These are phyloP conservation scores for Chrysogorgia sp. DNA, from an alignment of 92 coral and sea anemone genomes.

Conservation along the genomic window DNA sequence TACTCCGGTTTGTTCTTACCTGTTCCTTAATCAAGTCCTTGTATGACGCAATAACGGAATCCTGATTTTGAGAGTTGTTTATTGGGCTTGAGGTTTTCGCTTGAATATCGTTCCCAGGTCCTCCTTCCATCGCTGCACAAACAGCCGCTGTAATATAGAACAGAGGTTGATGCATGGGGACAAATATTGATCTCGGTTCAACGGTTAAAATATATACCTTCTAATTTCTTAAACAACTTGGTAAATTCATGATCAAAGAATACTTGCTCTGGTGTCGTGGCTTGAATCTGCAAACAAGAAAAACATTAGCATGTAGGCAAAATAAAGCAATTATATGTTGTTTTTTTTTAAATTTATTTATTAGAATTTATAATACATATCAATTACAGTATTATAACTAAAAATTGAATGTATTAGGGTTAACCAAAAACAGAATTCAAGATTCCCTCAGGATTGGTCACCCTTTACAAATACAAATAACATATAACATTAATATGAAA, in stretches of 20 bases:
- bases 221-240: constrained; percentile 89
- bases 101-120: constrained; percentile 57
- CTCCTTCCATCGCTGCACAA: constrained; percentile 87
- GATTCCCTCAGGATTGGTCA: too few species aligned
- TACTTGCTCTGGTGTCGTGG: constrained; percentile 69
- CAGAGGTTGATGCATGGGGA: too few species aligned
- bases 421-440: too few species aligned
- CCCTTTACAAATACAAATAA: too few species aligned
- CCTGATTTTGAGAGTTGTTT: constrained; percentile 82
- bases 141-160: constrained; percentile 74
- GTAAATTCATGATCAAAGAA: constrained; percentile 97
- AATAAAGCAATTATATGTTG: too few species aligned
- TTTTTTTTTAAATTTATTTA: too few species aligned
- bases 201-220: constrained; percentile 58
- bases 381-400: too few species aligned
- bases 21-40: constrained; percentile 93
- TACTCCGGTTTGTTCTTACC: constrained; percentile 43
- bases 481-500: too few species aligned
- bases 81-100: constrained; percentile 66
- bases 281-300: constrained; percentile 66
- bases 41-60: constrained; percentile 90
- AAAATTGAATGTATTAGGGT: too few species aligned
- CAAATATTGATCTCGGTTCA: too few species aligned
- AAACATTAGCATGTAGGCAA: neutral
- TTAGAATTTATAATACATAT: too few species aligned